phyloP scores from a whole-genome alignment of 2,113 vertebrate genomes.

The Mastomys natalensis region DNA sequence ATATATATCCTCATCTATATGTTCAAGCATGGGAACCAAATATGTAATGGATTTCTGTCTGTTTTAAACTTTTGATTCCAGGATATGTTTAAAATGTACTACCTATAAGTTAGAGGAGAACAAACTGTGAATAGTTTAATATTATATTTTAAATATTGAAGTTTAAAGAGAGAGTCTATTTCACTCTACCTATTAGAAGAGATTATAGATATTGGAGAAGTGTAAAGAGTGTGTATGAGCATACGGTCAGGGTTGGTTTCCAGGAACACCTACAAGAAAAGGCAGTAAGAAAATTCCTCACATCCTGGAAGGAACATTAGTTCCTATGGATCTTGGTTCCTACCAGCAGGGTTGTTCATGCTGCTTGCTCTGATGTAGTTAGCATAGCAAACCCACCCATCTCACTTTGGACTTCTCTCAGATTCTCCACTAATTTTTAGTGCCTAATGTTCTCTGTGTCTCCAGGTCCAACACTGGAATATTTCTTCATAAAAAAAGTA shows the following conservation, averaged over 20 bases:
- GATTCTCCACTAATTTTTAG: background rate
- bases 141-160: background rate
- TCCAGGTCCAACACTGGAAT: background rate
- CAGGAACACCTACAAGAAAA: background rate
- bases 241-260: too few species aligned
- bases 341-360: accelerated
- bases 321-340: background rate
- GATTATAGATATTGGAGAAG: accelerated
- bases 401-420: accelerated
- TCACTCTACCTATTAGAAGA: background rate
- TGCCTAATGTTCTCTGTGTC: background rate
- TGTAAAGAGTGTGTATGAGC: background rate
- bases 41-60: background rate
- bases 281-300: background rate
- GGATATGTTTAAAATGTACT: background rate
- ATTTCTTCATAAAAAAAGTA: background rate
- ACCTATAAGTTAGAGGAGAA: accelerated
- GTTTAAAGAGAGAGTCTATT: background rate
- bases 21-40: background rate
- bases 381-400: background rate
- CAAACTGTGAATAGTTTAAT: background rate
- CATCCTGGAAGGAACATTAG: background rate
- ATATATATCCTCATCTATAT: background rate
- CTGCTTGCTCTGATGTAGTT: accelerated
- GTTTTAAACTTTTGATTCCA: background rate